Conservation (phyloP, 1,140 invertebrate species). For the Brachionus angularis region DNA sequence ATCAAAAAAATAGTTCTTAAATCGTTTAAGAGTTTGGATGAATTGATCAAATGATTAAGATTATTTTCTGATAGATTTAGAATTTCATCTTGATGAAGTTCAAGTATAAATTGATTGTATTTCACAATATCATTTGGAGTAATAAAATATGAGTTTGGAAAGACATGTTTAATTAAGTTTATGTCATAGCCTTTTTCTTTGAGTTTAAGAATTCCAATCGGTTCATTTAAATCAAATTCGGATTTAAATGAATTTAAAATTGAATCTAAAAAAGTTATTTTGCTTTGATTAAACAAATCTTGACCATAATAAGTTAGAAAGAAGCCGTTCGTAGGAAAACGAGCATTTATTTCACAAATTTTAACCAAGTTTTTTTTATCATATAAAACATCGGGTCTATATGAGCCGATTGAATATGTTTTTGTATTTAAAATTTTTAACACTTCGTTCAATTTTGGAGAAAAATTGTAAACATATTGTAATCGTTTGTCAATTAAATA, state of each 20-base stretch:
- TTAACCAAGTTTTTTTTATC: not conserved
- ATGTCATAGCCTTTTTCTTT: conserved; percentile 43
- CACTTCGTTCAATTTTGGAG: too few relatives aligned
- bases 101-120: conserved; percentile 34
- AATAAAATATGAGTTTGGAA: not conserved
- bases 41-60: not conserved
- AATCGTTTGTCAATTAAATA: too few relatives aligned
- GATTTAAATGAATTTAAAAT: not conserved
- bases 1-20: conserved; percentile 38
- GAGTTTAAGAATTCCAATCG: not conserved
- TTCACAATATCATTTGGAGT: not conserved
- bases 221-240: not conserved
- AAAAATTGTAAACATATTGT: too few relatives aligned
- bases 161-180: not conserved
- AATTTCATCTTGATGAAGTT: conserved; percentile 42
- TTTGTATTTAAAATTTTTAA: too few relatives aligned
- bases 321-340: conserved; percentile 39
- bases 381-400: conserved; percentile 12
- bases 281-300: not conserved
- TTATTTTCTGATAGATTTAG: not conserved
- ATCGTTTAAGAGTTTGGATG: conserved; percentile 18
- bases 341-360: conserved; percentile 41
- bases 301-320: not conserved
- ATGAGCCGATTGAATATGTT: not conserved
- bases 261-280: not conserved